Evolutionary conservation across 2,113 vertebrate species (phyloP), one percentile per base, ranked within the genome.

Genomic region (Cochlearius cochlearius): DNA sequence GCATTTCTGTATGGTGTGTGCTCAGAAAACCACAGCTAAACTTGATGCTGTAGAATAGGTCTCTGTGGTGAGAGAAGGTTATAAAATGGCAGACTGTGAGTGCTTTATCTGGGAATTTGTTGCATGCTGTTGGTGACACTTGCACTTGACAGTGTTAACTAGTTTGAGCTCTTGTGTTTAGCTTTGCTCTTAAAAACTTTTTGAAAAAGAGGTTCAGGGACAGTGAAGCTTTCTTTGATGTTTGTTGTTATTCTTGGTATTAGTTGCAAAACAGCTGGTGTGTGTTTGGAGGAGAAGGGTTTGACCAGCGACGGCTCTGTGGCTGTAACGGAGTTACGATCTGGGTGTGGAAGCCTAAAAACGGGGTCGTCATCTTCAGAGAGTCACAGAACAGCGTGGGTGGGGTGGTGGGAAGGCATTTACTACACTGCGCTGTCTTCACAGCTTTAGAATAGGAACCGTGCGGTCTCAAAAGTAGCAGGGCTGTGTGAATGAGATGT

Each of bases 401-500:
- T 69, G 26, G n/a, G n/a, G 18, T 23, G 50, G n/a, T 63, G 47
- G 39, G 58, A 62, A 41, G 34, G 15, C 41, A 36, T 62, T 88
- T 80, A 60, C 43, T 56, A 5, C 8, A 3, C 30, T 25, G 9
- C 0, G 2, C 19, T 27, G 15, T 23, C 50, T 50, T 63, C 29
- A 34, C 19, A 36, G n/a, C 30, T 50, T 20, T 63, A 50, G 39
- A 60, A 11, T 9, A 27, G 55, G 52, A 87, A 16, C 30, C 1
- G 3, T 18, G 30, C 1, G 3, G 27, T 78, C 43, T 71, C 56
- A 29, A 29, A 32, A 68, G 16, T 9, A 26, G 4, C 9, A 36
- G 19, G 16, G 20, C 32, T 66, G 0, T 8, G 21, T 58, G 59
- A 86, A 63, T 17, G 36, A n/a, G 66, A n/a, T 0, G 14, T 60